phyloP scores from a whole-genome alignment of 2,113 vertebrate genomes.

The Vulpes lagopus region DNA sequence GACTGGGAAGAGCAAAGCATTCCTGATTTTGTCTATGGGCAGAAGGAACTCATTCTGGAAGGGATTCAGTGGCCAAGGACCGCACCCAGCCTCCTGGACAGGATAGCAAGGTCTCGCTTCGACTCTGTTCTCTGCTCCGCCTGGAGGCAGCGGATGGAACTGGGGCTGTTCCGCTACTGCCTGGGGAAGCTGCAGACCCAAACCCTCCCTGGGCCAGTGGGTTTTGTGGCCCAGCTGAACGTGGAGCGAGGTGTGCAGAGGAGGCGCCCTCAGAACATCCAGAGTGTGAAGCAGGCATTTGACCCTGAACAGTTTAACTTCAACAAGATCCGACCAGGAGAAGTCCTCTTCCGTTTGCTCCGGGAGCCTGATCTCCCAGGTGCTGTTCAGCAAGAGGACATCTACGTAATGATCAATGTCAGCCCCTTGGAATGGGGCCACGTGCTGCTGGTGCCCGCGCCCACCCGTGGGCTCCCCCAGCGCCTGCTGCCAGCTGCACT shows the following conservation, averaged over 20 bases:
- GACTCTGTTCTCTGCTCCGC: conserved; percentile 86
- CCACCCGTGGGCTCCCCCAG: conserved; percentile 88
- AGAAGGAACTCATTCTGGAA: conserved; percentile 85
- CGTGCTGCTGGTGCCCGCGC: conserved; percentile 93
- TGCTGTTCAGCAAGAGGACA: not conserved
- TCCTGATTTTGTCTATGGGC: conserved; percentile 87
- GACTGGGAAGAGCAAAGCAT: not conserved
- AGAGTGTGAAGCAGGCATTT: conserved; percentile 91
- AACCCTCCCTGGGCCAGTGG: conserved; percentile 87
- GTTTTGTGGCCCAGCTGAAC: conserved; percentile 94
- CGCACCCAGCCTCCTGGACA: not conserved
- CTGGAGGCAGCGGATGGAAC: conserved; percentile 91
- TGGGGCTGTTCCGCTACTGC: conserved; percentile 92
- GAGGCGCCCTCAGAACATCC: conserved; percentile 92
- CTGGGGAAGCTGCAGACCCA: conserved; percentile 89
- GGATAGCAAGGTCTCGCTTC: conserved; percentile 83
- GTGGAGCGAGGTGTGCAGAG: conserved; percentile 89
- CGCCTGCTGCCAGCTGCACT: conserved; percentile 86
- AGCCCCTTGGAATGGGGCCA: conserved; percentile 95
- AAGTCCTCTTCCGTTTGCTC: conserved; percentile 91
- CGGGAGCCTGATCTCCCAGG: not conserved
- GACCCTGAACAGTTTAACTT: conserved; percentile 92
- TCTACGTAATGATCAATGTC: conserved; percentile 91
- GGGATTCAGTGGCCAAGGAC: conserved; percentile 77
- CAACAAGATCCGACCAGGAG: conserved; percentile 89